Conservation (phyloP, 35 echinoderm and acorn worm genomes). For the Lytechinus pictus region DNA sequence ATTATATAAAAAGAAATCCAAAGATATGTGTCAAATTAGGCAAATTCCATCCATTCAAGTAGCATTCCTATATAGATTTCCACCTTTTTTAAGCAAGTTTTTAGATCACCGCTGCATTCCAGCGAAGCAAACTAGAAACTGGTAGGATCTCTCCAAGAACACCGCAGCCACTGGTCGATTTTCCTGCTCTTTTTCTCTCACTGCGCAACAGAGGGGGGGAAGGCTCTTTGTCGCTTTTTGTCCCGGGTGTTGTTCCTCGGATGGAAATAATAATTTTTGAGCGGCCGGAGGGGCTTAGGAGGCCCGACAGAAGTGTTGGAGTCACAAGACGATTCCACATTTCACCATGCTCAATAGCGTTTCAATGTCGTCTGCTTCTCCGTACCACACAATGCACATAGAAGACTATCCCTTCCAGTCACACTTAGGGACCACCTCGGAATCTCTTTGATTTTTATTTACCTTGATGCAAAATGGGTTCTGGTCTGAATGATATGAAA, state of each 20-base stretch:
- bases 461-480: neutral
- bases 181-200: neutral
- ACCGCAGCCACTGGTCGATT: neutral
- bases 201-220: neutral
- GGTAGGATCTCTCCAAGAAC: neutral
- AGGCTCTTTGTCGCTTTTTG: neutral
- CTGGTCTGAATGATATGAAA: neutral
- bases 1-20: neutral
- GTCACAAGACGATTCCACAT: neutral
- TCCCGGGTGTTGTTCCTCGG: neutral
- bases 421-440: neutral
- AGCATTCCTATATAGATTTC: neutral
- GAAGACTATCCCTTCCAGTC: neutral
- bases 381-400: neutral
- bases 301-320: neutral
- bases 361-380: neutral
- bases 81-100: neutral
- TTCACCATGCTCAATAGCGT: neutral
- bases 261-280: slow-evolving; percentile 6
- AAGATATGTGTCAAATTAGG: neutral
- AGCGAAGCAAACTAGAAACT: neutral
- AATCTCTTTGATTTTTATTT: neutral
- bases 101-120: neutral
- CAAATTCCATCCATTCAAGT: neutral
- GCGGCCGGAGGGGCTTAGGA: neutral